A percentile compares a stretch with the other conserved stretches of the same genome.
These are phyloP conservation scores for Anagyrus pseudococci DNA, from an alignment of 2,888 invertebrate genomes.

Conservation along the genomic window DNA sequence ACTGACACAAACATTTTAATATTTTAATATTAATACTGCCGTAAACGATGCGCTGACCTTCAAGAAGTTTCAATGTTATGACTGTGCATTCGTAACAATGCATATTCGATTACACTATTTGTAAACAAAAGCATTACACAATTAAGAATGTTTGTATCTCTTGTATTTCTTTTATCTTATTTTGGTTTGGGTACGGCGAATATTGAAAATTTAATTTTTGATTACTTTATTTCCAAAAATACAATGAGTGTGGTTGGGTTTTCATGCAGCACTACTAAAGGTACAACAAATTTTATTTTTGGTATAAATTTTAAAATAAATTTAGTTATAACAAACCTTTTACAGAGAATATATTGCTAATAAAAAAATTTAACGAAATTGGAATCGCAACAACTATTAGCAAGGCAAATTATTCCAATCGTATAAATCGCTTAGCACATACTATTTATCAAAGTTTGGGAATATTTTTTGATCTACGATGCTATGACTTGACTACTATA, in stretches of 20 bases:
- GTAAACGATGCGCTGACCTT: no score
- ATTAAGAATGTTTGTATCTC: no score
- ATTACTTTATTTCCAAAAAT: conserved; percentile 24
- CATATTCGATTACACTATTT: no score
- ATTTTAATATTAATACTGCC: no score
- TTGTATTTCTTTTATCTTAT: no score
- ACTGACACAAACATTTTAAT: no score
- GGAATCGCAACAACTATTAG: conserved; percentile 2
- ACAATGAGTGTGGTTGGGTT: conserved; percentile 11
- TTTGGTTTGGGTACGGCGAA: background rate
- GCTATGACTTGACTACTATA: background rate
- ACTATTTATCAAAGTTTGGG: conserved; percentile 22
- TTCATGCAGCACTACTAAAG: conserved; percentile 7
- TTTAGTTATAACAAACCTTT: background rate
- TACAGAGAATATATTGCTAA: conserved; percentile 22
- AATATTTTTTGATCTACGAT: conserved; percentile 23
- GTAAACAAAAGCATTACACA: no score
- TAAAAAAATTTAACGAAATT: conserved; percentile 13
- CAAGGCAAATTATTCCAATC: background rate
- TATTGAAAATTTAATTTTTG: conserved; percentile 12
- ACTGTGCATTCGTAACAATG: no score
- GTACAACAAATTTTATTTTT: background rate
- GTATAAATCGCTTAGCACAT: conserved; percentile 11
- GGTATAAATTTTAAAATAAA: background rate
- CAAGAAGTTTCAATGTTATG: no score